Percentiles rank a stretch among this genome's conserved stretches.
Evolutionary conservation across 2,113 vertebrate species (phyloP).

Genomic region (Pollimyrus isidori): DNA sequence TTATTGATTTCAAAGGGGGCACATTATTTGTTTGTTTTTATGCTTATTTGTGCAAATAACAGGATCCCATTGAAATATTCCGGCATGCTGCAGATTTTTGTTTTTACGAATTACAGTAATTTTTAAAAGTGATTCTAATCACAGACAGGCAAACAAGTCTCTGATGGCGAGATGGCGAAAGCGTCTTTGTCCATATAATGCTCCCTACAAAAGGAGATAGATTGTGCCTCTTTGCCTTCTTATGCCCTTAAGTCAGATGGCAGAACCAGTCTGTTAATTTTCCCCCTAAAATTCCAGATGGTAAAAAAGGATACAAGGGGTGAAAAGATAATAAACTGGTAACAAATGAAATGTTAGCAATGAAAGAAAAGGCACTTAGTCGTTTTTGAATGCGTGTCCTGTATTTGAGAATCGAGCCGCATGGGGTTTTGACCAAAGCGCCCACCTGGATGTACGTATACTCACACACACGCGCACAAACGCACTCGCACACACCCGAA

Average conservation of each 20-base stretch:
- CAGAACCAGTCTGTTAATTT: neutral
- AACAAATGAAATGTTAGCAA: neutral
- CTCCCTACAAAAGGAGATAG: constrained; percentile 23
- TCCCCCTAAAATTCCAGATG: neutral
- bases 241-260: constrained; percentile 15
- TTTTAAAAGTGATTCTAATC: constrained; percentile 37
- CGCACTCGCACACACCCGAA: constrained; percentile 5
- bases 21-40: constrained; percentile 38
- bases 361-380: constrained; percentile 8
- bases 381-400: neutral
- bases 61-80: constrained; percentile 22
- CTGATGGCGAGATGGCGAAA: neutral
- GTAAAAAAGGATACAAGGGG: neutral
- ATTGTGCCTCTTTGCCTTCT: constrained; percentile 32
- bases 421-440: neutral
- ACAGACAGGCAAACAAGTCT: constrained; percentile 21
- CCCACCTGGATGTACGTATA: neutral
- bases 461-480: neutral
- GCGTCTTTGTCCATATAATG: constrained; percentile 26
- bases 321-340: neutral
- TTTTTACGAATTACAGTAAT: constrained; percentile 20
- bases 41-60: constrained; percentile 35
- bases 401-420: neutral
- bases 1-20: constrained; percentile 41
- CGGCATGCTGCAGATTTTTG: constrained; percentile 23